Conservation (phyloP, 2,797 vertebrate genomes). For the Aselliscus stoliczkanus region DNA sequence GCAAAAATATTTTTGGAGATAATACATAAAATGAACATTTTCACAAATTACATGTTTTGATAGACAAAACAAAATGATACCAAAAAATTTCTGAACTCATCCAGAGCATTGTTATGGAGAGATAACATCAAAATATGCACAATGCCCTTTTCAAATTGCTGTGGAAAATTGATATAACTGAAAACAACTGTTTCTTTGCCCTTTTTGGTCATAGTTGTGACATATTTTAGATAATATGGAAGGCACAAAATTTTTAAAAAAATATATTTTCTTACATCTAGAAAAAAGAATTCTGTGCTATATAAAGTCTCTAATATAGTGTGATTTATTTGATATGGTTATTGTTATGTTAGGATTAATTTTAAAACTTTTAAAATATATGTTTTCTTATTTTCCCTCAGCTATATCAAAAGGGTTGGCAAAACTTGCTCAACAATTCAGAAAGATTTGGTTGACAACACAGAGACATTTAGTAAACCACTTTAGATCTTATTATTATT, state of each 20-base stretch:
- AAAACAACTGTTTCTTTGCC: conserved; percentile 28
- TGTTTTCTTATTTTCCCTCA: not conserved
- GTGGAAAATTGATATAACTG: conserved; percentile 26
- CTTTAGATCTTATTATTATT: not conserved
- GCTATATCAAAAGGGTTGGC: not conserved
- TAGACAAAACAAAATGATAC: not conserved
- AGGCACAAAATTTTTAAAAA: not conserved
- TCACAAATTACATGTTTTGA: conserved; percentile 14
- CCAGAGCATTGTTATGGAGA: conserved; percentile 5
- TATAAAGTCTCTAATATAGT: not conserved
- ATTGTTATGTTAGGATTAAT: not conserved
- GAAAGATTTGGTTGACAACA: not conserved
- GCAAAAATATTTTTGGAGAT: conserved; percentile 54
- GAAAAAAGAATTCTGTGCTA: not conserved
- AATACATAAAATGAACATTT: conserved; percentile 46
- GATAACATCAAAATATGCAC: conserved; percentile 18
- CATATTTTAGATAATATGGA: conserved; percentile 13
- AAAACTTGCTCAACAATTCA: not conserved
- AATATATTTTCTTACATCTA: not conserved
- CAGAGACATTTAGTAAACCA: not conserved
- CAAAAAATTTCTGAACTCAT: conserved; percentile 34
- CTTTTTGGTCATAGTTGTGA: not conserved
- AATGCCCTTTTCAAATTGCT: conserved; percentile 41
- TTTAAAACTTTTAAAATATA: not conserved
- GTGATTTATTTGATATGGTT: not conserved